Evolutionary conservation across 1,140 invertebrate genomes (phyloP), one percentile per base, ranked within the genome.

Genomic region (Lepidostoma basale): DNA sequence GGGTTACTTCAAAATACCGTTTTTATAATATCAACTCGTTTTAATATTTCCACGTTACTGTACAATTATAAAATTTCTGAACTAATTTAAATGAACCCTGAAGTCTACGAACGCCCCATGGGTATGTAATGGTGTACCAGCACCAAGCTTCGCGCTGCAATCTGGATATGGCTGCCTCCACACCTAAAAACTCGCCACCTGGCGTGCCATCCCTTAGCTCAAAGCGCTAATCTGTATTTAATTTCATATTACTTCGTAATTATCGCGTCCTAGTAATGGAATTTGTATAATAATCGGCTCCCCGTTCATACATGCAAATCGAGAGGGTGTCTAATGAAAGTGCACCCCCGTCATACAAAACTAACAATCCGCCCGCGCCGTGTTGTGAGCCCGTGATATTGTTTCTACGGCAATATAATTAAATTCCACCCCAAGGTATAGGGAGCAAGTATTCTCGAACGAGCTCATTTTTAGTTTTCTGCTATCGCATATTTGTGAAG

Each of bases 221-320:
- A 33, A 33, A 59, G 26, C 54, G 18, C 60, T 72, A 68, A 72
- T 72, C 42, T 45, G 54, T 67, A 72, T 72, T 72, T 72, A 69
- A 69, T 72, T 68, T 72, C 60, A 54, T 64, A 68, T 72, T 72
- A 72, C 67, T 68, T 66, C 45, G 70, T 69, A 68, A 72, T 72
- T 72, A 69, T 72, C 62, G 67, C 64, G 33, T 69, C 67, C 44
- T 22, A 22, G 66, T 72, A 68, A 72, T 72, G 67, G 62, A 72
- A 72, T 72, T 69, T 69, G 67, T 72, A 62, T 69, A 72, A 72
- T 72, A 72, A 69, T 69, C 67, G 62, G 62, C 30, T 68, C 63
- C 67, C 12, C 20, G 20, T 20, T 23, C 20, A 18, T 16, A 16
- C 22, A 60, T 60, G 56, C 56, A 60, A 26, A 60, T 26, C 36